A percentile compares a stretch with the other conserved stretches of the same genome.
phyloP scores from a whole-genome alignment of 1,140 invertebrate species.

The Coptotermes formosanus region DNA sequence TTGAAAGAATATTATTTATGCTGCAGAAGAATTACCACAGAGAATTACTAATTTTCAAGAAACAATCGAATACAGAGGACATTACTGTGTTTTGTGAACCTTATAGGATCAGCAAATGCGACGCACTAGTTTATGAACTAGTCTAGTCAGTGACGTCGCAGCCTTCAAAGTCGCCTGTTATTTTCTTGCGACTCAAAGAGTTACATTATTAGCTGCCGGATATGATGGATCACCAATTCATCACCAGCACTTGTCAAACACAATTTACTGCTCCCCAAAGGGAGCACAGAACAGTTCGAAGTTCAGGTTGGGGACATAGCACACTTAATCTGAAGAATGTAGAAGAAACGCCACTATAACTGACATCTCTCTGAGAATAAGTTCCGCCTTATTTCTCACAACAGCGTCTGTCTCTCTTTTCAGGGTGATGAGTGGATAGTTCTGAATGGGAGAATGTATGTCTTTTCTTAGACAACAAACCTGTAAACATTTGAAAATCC shows the following conservation, averaged over 20 bases:
- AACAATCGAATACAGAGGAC: no score
- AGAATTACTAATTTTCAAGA: no score
- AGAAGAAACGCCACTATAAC: not conserved
- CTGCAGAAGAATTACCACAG: no score
- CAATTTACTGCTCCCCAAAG: slow-evolving; percentile 1
- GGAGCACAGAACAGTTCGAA: not conserved
- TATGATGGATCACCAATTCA: slow-evolving; percentile 3
- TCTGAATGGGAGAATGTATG: no score
- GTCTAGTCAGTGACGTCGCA: no score
- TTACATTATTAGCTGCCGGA: not conserved
- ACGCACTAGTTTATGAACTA: no score
- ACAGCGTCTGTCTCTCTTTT: not conserved
- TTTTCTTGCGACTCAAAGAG: not conserved
- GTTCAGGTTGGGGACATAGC: not conserved
- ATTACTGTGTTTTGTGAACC: no score
- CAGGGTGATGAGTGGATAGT: no score
- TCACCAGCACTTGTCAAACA: not conserved
- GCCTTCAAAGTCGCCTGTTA: not conserved
- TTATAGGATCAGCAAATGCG: no score
- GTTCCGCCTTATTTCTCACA: not conserved
- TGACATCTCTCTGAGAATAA: not conserved
- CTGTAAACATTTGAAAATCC: no score
- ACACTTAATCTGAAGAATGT: not conserved
- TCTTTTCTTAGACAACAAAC: no score
- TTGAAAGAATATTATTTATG: no score